These are phyloP conservation scores for Amphiura filiformis DNA, from an alignment of 35 echinoderm and acorn worm species.

Conservation along the genomic window DNA sequence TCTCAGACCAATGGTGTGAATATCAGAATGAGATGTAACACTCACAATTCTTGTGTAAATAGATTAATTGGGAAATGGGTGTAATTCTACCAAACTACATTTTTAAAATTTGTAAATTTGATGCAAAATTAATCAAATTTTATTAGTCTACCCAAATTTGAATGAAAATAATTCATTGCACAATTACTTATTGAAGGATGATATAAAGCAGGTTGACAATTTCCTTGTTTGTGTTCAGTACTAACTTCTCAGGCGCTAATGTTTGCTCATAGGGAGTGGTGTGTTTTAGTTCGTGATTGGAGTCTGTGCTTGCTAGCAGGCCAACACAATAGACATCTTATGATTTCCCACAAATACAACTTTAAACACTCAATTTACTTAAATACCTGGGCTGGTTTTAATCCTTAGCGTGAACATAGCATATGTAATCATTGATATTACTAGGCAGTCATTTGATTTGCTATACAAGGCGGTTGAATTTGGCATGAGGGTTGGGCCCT, in stretches of 20 bases:
- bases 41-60: no score
- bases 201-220: no score
- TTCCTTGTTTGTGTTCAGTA: no score
- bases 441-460: background rate
- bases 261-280: background rate
- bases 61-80: no score
- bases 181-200: no score
- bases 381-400: background rate
- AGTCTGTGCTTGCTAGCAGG: background rate
- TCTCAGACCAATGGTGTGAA: no score
- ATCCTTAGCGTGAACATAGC: background rate
- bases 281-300: background rate
- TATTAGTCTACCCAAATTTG: no score
- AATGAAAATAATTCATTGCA: no score
- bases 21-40: no score
- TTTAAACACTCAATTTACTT: conserved; percentile 2
- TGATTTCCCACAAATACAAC: background rate
- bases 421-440: background rate
- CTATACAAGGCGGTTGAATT: background rate
- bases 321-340: background rate
- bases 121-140: no score
- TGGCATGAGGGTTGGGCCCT: background rate
- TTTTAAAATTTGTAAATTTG: no score
- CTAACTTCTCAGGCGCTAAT: background rate
- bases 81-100: no score